Conservation (phyloP, 2,888 invertebrate species). For the Hydrotaea cyrtoneurina region DNA sequence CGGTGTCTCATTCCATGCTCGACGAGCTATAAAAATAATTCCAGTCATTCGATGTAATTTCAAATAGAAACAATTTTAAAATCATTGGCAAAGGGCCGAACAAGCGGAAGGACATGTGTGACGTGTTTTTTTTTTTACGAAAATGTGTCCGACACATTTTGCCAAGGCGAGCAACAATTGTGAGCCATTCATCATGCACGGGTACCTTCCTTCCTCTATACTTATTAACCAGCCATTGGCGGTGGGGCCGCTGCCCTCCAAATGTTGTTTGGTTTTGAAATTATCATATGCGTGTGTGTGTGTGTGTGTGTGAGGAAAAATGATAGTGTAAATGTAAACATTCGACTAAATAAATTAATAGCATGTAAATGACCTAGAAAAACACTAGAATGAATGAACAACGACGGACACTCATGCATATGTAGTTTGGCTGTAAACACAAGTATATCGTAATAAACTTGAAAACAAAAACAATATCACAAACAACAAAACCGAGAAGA, state of each 20-base stretch:
- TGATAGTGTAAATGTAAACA: slow-evolving; percentile 32
- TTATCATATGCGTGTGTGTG: too few species aligned
- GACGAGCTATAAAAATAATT: background rate
- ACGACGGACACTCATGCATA: background rate
- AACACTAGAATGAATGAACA: background rate
- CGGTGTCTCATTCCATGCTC: background rate
- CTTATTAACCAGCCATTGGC: background rate
- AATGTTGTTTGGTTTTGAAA: background rate
- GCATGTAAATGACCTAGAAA: slow-evolving; percentile 64
- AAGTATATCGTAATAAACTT: slow-evolving; percentile 37
- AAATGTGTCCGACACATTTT: background rate
- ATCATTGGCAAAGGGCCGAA: background rate
- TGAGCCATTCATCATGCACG: too few species aligned
- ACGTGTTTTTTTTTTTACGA: too few species aligned
- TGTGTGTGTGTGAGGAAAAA: background rate
- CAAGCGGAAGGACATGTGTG: background rate
- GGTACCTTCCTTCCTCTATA: too few species aligned
- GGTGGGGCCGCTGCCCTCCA: background rate
- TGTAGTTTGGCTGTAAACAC: slow-evolving; percentile 25
- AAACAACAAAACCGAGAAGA: slow-evolving; percentile 7
- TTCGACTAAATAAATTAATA: slow-evolving; percentile 56
- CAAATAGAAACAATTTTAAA: background rate
- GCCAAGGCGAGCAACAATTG: too few species aligned
- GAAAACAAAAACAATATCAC: slow-evolving; percentile 37
- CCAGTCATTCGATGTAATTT: background rate